A percentile compares a stretch with the other conserved stretches of the same genome.
phyloP scores from a whole-genome alignment of 2,888 invertebrate genomes.

The Leucania comma region DNA sequence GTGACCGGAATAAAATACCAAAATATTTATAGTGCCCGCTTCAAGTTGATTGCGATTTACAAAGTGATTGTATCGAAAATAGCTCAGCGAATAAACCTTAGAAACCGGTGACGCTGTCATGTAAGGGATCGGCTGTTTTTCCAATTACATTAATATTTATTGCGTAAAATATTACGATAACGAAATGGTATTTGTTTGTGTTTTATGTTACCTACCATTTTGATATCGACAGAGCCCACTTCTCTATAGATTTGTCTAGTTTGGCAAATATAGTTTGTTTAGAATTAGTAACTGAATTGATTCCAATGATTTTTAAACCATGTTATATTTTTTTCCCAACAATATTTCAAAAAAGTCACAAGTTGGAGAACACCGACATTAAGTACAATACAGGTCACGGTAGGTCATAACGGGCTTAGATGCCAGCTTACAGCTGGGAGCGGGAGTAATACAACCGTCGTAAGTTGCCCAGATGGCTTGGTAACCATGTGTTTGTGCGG shows the following conservation, averaged over 20 bases:
- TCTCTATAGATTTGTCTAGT: slow-evolving; percentile 5
- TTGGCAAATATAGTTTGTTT: too few species aligned
- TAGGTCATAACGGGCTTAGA: too few species aligned
- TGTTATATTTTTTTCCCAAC: too few species aligned
- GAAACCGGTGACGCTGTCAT: slow-evolving; percentile 32
- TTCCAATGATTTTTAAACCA: too few species aligned
- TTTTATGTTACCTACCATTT: slow-evolving; percentile 9
- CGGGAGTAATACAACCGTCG: too few species aligned
- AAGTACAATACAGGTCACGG: too few species aligned
- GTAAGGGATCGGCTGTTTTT: slow-evolving; percentile 10
- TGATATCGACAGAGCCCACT: not conserved
- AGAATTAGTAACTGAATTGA: too few species aligned
- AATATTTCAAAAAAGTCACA: too few species aligned
- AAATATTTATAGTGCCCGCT: slow-evolving; percentile 25
- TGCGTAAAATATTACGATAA: slow-evolving; percentile 4
- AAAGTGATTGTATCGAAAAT: slow-evolving; percentile 39
- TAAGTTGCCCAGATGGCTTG: too few species aligned
- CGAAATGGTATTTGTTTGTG: not conserved
- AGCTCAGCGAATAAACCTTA: slow-evolving; percentile 11
- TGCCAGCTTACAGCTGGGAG: too few species aligned
- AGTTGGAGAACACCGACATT: too few species aligned
- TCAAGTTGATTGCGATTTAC: slow-evolving; percentile 18
- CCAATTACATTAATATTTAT: slow-evolving; percentile 1
- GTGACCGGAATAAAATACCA: not conserved
- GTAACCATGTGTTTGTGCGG: too few species aligned